phyloP scores from a whole-genome alignment of 2,888 invertebrate species.

The Punctoribates punctum region DNA sequence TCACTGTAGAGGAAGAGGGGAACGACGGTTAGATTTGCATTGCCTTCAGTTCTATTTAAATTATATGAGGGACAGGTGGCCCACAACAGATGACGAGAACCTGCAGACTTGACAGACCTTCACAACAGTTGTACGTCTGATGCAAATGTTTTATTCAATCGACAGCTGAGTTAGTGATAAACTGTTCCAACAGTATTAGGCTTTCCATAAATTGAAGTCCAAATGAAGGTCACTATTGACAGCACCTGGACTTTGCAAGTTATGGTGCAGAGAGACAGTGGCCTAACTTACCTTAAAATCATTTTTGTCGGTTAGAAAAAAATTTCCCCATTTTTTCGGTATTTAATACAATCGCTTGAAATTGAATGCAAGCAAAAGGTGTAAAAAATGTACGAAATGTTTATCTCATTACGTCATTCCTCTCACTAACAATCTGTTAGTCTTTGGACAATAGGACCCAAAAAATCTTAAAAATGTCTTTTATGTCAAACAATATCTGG shows the following conservation, averaged over 20 bases:
- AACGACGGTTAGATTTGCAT: constrained; percentile 30
- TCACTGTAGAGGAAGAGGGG: constrained; percentile 26
- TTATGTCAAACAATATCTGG: background rate
- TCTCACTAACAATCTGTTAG: background rate
- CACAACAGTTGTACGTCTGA: constrained; percentile 20
- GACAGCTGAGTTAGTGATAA: constrained; percentile 36
- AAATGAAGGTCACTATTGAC: constrained; percentile 30
- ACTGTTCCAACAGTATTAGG: background rate
- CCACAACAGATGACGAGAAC: constrained; percentile 30
- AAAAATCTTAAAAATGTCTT: constrained; percentile 4
- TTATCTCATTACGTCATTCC: background rate
- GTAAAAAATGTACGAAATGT: constrained; percentile 1
- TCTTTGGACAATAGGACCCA: background rate
- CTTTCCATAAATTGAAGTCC: background rate
- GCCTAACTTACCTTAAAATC: background rate
- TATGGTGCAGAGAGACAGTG: background rate
- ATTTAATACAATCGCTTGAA: too few species aligned
- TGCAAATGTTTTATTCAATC: constrained; percentile 27
- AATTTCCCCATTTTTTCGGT: background rate
- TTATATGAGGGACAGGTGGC: constrained; percentile 29
- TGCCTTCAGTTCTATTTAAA: constrained; percentile 6
- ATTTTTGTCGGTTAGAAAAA: background rate
- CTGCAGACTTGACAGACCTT: constrained; percentile 33
- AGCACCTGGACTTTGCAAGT: constrained; percentile 27
- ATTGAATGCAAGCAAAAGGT: background rate